These are phyloP conservation scores for Campylorhamphus procurvoides DNA, from an alignment of 2,113 vertebrate species.

Conservation along the genomic window DNA sequence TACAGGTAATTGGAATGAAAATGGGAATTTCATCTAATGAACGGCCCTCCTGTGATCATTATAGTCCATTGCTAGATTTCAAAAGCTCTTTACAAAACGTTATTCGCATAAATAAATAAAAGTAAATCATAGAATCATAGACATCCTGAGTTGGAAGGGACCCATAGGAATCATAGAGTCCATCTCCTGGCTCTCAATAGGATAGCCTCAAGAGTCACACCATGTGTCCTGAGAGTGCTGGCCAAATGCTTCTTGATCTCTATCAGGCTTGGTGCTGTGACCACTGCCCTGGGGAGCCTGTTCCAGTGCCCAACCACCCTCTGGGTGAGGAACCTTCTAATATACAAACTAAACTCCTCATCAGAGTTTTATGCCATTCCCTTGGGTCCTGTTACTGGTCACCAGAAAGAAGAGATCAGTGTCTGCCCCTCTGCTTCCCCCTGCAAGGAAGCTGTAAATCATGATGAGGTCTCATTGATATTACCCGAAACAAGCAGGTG, in stretches of 20 bases:
- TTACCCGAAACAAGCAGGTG: neutral
- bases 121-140: neutral
- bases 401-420: neutral
- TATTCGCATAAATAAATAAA: neutral
- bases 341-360: neutral
- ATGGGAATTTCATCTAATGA: neutral
- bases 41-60: neutral
- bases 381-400: neutral
- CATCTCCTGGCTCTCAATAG: neutral
- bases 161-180: neutral
- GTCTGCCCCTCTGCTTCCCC: neutral
- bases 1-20: constrained; percentile 79
- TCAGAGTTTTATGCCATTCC: neutral
- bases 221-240: neutral
- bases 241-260: neutral
- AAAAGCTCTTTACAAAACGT: neutral
- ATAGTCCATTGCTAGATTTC: neutral
- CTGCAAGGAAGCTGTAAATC: neutral
- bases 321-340: neutral
- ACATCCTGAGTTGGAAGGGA: neutral
- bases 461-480: neutral
- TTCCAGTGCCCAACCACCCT: neutral
- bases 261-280: neutral
- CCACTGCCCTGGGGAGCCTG: neutral
- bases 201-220: neutral